Percentiles rank a stretch among this genome's conserved stretches.
phyloP scores from a whole-genome alignment of 2,113 vertebrate species.

The Opisthocomus hoazin region DNA sequence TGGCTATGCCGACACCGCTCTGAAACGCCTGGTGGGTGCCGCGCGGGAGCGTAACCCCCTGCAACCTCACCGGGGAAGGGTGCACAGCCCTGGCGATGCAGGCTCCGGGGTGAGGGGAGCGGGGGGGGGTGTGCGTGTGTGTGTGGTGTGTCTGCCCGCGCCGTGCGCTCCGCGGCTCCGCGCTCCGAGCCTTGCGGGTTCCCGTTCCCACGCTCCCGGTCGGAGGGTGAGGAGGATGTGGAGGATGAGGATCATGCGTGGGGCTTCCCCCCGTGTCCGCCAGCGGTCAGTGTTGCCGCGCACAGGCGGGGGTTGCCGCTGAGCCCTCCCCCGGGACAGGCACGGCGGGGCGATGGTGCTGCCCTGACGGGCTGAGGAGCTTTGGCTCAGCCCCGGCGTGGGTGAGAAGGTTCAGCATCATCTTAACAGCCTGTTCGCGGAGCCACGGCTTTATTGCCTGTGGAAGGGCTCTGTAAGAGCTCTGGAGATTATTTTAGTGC shows the following conservation, averaged over 20 bases:
- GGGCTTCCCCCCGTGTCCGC: background rate
- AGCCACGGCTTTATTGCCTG: background rate
- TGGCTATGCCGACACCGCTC: background rate
- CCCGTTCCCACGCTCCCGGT: too few relatives aligned
- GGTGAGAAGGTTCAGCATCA: background rate
- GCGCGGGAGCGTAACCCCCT: background rate
- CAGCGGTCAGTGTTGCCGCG: conserved; percentile 57
- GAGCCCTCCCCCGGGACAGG: background rate
- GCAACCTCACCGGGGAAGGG: background rate
- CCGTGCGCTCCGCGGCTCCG: background rate
- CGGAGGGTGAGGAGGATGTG: background rate
- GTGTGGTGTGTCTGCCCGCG: too few relatives aligned
- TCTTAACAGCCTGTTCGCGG: background rate
- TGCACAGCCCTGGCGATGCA: background rate
- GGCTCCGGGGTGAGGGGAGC: too few relatives aligned
- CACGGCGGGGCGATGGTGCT: rapidly evolving
- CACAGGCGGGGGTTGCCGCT: too few relatives aligned
- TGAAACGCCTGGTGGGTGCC: background rate
- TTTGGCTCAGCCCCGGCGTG: background rate
- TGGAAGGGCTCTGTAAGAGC: background rate
- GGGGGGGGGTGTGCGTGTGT: too few relatives aligned
- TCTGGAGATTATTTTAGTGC: background rate
- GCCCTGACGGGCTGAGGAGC: background rate
- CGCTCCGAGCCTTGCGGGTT: background rate
- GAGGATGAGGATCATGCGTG: background rate